phyloP scores from a whole-genome alignment of 2,797 vertebrate species.

The Dipus sagitta region DNA sequence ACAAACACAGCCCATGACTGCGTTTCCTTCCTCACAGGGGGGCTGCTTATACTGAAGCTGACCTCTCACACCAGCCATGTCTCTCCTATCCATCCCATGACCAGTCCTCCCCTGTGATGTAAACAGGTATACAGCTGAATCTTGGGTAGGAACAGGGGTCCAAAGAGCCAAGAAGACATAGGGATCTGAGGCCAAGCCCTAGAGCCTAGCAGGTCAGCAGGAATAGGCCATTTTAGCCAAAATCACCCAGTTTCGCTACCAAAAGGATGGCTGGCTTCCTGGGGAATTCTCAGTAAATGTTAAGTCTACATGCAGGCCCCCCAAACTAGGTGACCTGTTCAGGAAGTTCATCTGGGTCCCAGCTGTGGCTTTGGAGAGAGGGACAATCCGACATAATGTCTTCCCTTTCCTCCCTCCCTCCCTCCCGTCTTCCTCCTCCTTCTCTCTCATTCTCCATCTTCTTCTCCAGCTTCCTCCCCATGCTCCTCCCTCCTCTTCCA shows the following conservation, averaged over 20 bases:
- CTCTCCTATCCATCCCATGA: not conserved
- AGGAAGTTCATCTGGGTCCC: not conserved
- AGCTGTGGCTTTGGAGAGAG: not conserved
- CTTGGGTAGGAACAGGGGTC: not conserved
- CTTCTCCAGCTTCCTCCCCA: too few relatives aligned
- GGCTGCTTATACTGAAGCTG: not conserved
- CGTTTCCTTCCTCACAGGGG: not conserved
- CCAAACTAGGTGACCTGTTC: not conserved
- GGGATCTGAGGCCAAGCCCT: not conserved
- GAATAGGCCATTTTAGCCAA: not conserved
- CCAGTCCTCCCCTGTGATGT: rapidly evolving
- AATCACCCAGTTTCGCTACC: not conserved
- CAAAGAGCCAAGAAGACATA: not conserved
- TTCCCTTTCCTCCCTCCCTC: not conserved
- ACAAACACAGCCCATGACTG: not conserved
- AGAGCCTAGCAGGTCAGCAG: not conserved
- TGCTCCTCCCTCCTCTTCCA: not conserved
- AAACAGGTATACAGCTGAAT: not conserved
- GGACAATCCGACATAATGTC: not conserved
- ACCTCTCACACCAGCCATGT: not conserved
- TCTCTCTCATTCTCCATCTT: not conserved
- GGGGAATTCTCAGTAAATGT: too few relatives aligned
- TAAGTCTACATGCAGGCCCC: not conserved
- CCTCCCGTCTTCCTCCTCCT: too few relatives aligned
- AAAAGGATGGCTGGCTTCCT: not conserved